Evolutionary conservation across 2,113 vertebrate genomes (phyloP).

Genomic region (Sapayoa aenigma): DNA sequence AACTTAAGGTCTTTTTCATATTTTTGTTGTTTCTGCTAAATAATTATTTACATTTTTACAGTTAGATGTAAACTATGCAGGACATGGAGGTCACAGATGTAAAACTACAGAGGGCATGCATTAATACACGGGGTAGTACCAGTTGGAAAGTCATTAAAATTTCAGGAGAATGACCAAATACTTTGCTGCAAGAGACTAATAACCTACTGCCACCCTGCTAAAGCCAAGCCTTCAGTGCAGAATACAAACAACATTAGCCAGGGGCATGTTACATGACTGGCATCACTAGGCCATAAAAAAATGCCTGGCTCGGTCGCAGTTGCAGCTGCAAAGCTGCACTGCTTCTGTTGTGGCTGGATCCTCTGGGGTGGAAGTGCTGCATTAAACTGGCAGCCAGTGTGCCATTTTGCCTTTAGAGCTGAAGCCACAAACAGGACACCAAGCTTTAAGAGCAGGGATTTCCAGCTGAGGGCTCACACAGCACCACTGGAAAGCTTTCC

Average conservation of each 20-base stretch:
- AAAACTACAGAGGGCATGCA: not conserved
- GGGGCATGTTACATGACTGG: fast-evolving
- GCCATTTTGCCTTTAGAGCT: not conserved
- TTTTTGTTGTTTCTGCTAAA: not conserved
- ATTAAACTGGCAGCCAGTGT: not conserved
- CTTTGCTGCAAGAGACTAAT: not conserved
- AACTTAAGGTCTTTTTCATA: not conserved
- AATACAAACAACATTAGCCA: not conserved
- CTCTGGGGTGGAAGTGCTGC: not conserved
- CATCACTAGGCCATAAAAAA: not conserved
- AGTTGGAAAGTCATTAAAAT: not conserved
- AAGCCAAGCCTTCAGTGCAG: not conserved
- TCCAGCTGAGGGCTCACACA: not conserved
- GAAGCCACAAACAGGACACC: not conserved
- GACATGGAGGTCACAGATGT: not conserved
- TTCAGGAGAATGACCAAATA: not conserved
- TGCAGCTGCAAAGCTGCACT: not conserved
- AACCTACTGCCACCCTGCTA: not conserved
- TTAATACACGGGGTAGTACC: not conserved
- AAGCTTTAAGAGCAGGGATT: not conserved
- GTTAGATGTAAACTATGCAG: not conserved
- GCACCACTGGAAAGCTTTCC: not conserved
- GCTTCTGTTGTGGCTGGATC: not conserved
- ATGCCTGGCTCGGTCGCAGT: not conserved
- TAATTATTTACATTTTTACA: not conserved